Conservation (phyloP, 2,113 vertebrate genomes). For the Lutjanus erythropterus region DNA sequence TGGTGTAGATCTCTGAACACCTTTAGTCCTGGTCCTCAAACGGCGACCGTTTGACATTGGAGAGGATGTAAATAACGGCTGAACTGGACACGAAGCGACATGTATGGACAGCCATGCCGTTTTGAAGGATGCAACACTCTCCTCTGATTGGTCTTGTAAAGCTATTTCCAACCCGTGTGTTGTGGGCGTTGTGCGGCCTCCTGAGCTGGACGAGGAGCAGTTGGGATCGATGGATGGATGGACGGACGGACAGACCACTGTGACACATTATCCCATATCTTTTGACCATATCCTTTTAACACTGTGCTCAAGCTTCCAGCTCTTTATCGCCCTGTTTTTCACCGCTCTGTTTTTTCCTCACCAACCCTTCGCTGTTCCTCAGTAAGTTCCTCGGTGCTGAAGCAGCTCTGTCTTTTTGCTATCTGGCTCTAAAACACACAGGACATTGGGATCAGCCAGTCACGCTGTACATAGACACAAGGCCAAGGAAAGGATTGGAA, state of each 20-base stretch:
- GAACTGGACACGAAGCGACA: conserved; percentile 42
- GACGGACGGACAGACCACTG: conserved; percentile 72
- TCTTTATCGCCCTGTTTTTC: conserved; percentile 47
- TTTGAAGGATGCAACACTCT: conserved; percentile 58
- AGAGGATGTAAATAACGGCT: conserved; percentile 55
- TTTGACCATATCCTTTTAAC: conserved; percentile 57
- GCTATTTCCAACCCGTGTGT: conserved; percentile 37
- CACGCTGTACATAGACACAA: conserved; percentile 53
- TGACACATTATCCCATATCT: conserved; percentile 67
- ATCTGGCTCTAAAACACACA: conserved; percentile 25
- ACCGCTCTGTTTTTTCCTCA: conserved; percentile 21
- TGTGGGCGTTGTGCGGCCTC: conserved; percentile 37
- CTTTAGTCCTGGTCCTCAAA: conserved; percentile 47
- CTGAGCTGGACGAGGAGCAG: conserved; percentile 27
- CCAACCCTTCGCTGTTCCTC: conserved; percentile 28
- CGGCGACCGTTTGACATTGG: conserved; percentile 27
- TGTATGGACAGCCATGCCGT: conserved; percentile 20
- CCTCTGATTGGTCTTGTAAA: conserved; percentile 57
- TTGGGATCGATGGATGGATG: conserved; percentile 27
- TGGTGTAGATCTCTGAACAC: conserved; percentile 51
- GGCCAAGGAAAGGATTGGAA: conserved; percentile 29
- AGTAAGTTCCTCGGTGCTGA: conserved; percentile 17
- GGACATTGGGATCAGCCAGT: conserved; percentile 43
- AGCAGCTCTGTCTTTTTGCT: conserved; percentile 27
- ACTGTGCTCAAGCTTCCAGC: conserved; percentile 70